A percentile compares a stretch with the other conserved stretches of the same genome.
Conservation (phyloP, 2,797 vertebrate genomes). For the Crax fasciolata region DNA sequence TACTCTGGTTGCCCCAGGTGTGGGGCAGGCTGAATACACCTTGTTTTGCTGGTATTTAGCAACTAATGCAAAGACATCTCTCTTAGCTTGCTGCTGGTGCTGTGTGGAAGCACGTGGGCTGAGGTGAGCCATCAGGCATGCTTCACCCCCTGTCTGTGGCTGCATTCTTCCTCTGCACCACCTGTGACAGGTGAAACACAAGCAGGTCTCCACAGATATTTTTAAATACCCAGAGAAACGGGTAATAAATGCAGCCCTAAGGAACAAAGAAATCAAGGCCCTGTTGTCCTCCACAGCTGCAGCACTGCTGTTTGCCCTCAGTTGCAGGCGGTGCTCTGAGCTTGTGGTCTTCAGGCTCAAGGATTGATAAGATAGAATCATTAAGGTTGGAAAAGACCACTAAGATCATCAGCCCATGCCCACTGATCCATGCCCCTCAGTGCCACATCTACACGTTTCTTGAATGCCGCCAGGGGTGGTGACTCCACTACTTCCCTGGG, state of each 20-base stretch:
- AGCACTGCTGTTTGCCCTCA: neutral
- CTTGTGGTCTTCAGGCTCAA: neutral
- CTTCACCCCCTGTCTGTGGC: neutral
- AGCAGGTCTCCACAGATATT: neutral
- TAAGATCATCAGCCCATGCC: neutral
- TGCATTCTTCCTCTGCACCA: neutral
- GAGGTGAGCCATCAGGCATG: neutral
- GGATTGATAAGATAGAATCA: neutral
- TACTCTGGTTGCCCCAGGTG: accelerated
- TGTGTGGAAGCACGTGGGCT: neutral
- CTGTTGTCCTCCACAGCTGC: neutral
- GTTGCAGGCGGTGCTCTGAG: too few species aligned
- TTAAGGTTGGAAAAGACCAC: neutral
- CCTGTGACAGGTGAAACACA: neutral
- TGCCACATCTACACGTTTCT: neutral
- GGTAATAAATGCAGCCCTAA: neutral
- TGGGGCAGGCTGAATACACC: neutral
- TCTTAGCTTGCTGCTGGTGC: neutral
- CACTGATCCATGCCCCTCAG: neutral
- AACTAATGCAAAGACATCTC: neutral
- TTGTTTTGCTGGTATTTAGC: neutral
- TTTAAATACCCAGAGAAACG: neutral
- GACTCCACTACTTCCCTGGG: neutral
- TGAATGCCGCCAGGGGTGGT: neutral
- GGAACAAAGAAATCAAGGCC: neutral